Evolutionary conservation across 2,888 invertebrate genomes (phyloP), one percentile per base, ranked within the genome.

Genomic region (Ceraclea dissimilis): DNA sequence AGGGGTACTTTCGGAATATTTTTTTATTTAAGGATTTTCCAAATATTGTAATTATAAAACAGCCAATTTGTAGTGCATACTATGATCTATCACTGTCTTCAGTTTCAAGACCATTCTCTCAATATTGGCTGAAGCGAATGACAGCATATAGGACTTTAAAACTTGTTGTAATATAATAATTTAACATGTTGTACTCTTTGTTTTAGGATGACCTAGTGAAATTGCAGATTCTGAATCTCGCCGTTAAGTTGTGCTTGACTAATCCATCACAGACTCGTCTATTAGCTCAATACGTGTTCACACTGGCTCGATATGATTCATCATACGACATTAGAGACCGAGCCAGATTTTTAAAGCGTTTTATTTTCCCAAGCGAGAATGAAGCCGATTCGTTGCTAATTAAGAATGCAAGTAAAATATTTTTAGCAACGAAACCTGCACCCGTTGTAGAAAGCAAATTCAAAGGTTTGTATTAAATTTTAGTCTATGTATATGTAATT

Each of bases 321-420:
- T 95, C 94, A 73, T 99, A 98, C 69, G 98, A 99, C 74, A 94
- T 99, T 53, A 81, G 99, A 20, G 99, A 99, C 75, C 81, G 96
- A 10, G 93, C 95, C 2, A 79, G 99, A 20, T 86, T 98, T 68
- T 77, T 99, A 53, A 84, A 89, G 13, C 87, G 87, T 61, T 85
- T 93, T 64, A 81, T 93, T 22, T 83, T 90, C 64, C 85, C 67
- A 63, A 74, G 65, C 64, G 61, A 70, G 49, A 74, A 75, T 60
- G 77, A 76, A 10, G 71, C 73, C 13, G 65, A 64, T 60, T 76
- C 75, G 55, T 76, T 78, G 50, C 74, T 93, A 20, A 74, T 83
- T 0, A 79, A 82, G 57, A 81, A 86, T 67, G 90, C 92, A 0
- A 84, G 85, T 58, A 83, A 86, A 63, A 90, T 99, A 63, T 94